These are phyloP conservation scores for Ormyrus labotus DNA, from an alignment of 2,888 invertebrate species.

Conservation along the genomic window DNA sequence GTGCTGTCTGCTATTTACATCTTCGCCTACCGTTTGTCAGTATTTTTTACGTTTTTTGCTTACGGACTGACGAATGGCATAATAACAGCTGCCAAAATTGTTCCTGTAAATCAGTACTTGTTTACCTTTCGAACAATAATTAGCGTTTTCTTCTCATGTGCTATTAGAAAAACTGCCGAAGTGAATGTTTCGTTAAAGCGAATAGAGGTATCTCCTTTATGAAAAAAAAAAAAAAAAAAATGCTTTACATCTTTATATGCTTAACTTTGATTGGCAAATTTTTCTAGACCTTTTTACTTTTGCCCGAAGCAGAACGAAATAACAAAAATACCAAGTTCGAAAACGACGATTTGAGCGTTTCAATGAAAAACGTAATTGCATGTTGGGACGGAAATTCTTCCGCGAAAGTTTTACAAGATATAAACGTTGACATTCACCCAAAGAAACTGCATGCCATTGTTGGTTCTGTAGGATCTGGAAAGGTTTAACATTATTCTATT, in stretches of 20 bases:
- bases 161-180: constrained; percentile 82
- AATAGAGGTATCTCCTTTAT: constrained; percentile 77
- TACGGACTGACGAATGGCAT: constrained; percentile 81
- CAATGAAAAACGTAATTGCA: constrained; percentile 75
- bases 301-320: constrained; percentile 77
- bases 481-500: constrained; percentile 73
- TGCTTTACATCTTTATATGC: not conserved
- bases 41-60: constrained; percentile 87
- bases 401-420: constrained; percentile 69
- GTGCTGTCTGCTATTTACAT: constrained; percentile 82
- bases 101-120: constrained; percentile 77
- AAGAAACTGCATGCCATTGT: constrained; percentile 86
- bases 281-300: constrained; percentile 76
- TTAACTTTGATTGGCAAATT: no score
- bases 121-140: no score
- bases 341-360: constrained; percentile 70
- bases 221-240: not conserved
- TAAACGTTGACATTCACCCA: constrained; percentile 79
- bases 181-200: constrained; percentile 81
- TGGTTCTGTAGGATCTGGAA: constrained; percentile 93
- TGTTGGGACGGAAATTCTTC: constrained; percentile 73
- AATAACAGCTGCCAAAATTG: constrained; percentile 81
- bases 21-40: constrained; percentile 83
- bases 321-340: constrained; percentile 21
- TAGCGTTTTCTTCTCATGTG: constrained; percentile 85